These are phyloP conservation scores for Drosophila cracens DNA, from an alignment of 2,888 invertebrate species.

Conservation along the genomic window DNA sequence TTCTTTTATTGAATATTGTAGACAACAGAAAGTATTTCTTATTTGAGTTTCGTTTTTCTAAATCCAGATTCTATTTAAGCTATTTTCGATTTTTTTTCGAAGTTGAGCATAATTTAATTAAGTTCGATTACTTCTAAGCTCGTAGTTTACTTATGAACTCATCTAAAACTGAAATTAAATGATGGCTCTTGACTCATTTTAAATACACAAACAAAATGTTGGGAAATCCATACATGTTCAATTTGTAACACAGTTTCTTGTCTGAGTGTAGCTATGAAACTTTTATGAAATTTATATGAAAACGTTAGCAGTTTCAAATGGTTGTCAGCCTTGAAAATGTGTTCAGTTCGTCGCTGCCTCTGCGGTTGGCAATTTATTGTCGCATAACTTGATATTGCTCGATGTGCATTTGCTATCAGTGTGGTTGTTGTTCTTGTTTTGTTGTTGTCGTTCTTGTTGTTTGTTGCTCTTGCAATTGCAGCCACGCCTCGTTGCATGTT, in stretches of 20 bases:
- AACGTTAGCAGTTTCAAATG: constrained; percentile 61
- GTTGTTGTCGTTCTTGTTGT: constrained; percentile 11
- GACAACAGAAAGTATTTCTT: background rate
- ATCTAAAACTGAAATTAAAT: background rate
- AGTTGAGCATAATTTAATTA: background rate
- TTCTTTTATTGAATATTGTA: background rate
- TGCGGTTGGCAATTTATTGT: constrained; percentile 69
- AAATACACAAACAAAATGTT: background rate
- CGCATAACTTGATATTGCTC: constrained; percentile 68
- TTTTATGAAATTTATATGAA: constrained; percentile 74
- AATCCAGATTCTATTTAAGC: background rate
- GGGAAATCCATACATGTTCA: background rate
- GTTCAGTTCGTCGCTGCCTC: constrained; percentile 19
- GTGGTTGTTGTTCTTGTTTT: constrained; percentile 22
- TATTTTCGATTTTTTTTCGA: background rate
- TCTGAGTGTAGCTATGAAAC: constrained; percentile 20
- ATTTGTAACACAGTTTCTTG: background rate
- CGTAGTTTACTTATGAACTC: background rate
- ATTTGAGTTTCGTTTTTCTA: background rate
- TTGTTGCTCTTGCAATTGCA: constrained; percentile 18
- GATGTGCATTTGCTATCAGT: constrained; percentile 45
- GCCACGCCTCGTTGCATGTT: constrained; percentile 65
- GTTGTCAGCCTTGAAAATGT: constrained; percentile 24
- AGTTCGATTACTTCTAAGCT: background rate
- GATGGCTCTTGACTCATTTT: background rate